Evolutionary conservation across 2,888 invertebrate genomes (phyloP), one percentile per base, ranked within the genome.

Genomic region (Norana najaformis): DNA sequence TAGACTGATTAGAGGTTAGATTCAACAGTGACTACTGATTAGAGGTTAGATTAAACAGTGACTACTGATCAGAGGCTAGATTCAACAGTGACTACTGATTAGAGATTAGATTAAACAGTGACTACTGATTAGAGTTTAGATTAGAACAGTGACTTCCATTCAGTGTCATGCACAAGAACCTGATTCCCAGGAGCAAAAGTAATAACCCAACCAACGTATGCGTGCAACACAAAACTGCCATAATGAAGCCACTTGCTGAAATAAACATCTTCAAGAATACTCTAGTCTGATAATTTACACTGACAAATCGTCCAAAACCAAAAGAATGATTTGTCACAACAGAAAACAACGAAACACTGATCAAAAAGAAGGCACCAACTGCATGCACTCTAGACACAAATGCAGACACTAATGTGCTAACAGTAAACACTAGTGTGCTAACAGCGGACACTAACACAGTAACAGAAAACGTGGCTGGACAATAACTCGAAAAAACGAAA

Each of bases 351-450:
- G 41, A 16, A 20, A 47, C 23, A 23, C 47, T 47, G 47, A 47
- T n/a, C 69, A 69, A 69, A 69, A 69, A 41, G 0, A 69, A 69
- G 69, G 69, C 69, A 69, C 69, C 69, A 69, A n/a, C 69, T 69
- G 69, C 69, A 69, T 69, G 69, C 69, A 69, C 69, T 69, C 69
- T n/a, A n/a, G 8, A 69, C 1, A 69, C 69, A 69, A 69, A n/a
- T 69, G 69, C 69, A 69, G 69, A 69, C 69, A 69, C n/a, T 69
- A 69, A 30, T n/a, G 69, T 69, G 69, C 69, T 69, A 69, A n/a
- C 69, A 69, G 69, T n/a, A 69, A n/a, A 69, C n/a, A 69, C 30
- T n/a, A 30, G 69, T n/a, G n/a, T n/a, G 8, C n/a, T 69, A 30
- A 69, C 30, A n/a, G 69, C 11, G 30, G 13, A 53, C 53, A 53